Conservation (phyloP, 2,113 vertebrate species). For the Gymnogyps californianus region DNA sequence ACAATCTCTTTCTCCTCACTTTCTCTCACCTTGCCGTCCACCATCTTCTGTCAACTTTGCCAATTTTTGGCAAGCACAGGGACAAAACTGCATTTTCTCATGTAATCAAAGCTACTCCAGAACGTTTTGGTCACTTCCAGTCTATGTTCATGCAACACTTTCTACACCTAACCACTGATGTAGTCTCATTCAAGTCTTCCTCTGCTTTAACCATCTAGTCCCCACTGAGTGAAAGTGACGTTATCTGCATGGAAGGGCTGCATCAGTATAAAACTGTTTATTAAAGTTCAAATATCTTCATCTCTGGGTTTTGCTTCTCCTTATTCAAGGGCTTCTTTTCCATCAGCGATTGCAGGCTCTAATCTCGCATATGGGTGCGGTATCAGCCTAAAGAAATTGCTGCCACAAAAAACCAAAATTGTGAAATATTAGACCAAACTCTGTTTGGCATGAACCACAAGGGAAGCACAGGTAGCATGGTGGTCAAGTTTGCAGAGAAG, state of each 20-base stretch:
- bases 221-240: accelerated
- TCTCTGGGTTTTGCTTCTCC: not conserved
- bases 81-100: not conserved
- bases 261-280: not conserved
- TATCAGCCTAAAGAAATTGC: not conserved
- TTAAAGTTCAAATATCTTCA: not conserved
- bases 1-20: not conserved
- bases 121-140: not conserved
- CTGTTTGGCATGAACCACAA: not conserved
- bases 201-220: not conserved
- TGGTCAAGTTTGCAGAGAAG: not conserved
- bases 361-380: not conserved
- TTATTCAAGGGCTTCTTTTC: not conserved
- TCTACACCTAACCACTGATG: accelerated
- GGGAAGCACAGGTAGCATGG: not conserved
- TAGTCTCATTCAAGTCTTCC: not conserved
- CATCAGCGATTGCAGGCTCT: not conserved
- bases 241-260: not conserved
- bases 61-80: not conserved
- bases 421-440: not conserved
- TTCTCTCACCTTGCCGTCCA: accelerated
- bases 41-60: not conserved
- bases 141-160: not conserved
- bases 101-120: not conserved
- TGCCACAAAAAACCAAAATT: not conserved